Percentiles rank a stretch among this genome's conserved stretches.
Conservation (phyloP, 2,888 invertebrate species). For the Calameuta idolon region DNA sequence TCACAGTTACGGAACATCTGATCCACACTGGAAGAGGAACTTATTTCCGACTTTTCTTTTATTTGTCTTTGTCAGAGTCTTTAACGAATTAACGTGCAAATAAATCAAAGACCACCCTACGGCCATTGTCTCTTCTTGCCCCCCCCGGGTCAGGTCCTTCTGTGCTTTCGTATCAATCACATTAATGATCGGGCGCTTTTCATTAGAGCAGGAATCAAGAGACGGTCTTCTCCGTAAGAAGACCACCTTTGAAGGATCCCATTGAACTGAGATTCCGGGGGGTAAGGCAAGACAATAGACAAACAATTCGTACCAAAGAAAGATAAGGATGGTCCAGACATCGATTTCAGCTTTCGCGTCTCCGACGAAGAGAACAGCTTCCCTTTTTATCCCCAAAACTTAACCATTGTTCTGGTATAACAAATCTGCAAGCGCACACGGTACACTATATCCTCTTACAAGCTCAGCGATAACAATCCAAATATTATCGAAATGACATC, state of each 20-base stretch:
- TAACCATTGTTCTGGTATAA: background rate
- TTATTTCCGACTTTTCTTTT: background rate
- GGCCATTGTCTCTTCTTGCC: background rate
- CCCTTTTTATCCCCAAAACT: background rate
- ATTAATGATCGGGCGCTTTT: constrained; percentile 23
- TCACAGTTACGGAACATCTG: background rate
- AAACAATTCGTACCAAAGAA: background rate
- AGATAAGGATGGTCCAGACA: background rate
- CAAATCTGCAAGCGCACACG: background rate
- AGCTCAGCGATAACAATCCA: background rate
- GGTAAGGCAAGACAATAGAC: background rate
- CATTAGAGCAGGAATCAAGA: constrained; percentile 20
- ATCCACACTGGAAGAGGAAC: background rate
- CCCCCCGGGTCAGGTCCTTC: background rate
- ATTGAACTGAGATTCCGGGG: background rate
- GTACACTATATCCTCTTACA: background rate
- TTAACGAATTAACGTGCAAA: constrained; percentile 6
- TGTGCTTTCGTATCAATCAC: constrained; percentile 23
- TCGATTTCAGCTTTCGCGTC: background rate
- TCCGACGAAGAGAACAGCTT: background rate
- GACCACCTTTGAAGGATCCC: background rate
- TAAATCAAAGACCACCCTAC: constrained; percentile 2
- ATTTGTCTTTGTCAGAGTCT: constrained; percentile 3
- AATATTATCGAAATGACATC: background rate
- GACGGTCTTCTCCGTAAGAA: background rate